These are phyloP conservation scores for Laspeyria flexula DNA, from an alignment of 2,888 invertebrate genomes.

Conservation along the genomic window DNA sequence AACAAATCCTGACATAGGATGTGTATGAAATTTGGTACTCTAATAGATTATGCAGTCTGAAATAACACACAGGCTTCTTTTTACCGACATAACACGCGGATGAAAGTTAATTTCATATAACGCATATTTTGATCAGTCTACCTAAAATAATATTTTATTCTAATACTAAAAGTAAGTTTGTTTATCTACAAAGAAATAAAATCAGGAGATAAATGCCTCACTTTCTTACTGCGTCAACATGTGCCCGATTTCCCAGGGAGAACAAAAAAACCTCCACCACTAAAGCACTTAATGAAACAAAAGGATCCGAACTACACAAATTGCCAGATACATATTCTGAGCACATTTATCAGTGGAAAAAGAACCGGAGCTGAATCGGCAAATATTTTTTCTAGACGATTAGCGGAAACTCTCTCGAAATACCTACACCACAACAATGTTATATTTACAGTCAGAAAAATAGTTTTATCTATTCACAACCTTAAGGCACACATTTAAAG, in stretches of 20 bases:
- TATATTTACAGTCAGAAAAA: constrained; percentile 27
- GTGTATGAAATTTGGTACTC: too few relatives aligned
- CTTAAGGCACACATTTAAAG: constrained; percentile 38
- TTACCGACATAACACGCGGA: too few relatives aligned
- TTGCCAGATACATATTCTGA: constrained; percentile 75
- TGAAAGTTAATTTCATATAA: too few relatives aligned
- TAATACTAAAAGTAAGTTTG: too few relatives aligned
- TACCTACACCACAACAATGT: constrained; percentile 64
- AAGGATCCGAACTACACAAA: constrained; percentile 67
- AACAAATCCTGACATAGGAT: too few relatives aligned
- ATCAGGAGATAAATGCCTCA: constrained; percentile 35
- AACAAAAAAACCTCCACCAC: constrained; percentile 43
- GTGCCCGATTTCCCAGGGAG: constrained; percentile 50
- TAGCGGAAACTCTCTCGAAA: constrained; percentile 79
- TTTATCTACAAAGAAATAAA: constrained; percentile 10
- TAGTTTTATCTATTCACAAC: neutral
- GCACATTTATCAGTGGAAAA: constrained; percentile 79
- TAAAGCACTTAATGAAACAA: constrained; percentile 70
- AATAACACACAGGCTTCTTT: too few relatives aligned
- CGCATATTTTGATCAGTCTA: too few relatives aligned
- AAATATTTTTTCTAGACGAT: constrained; percentile 84
- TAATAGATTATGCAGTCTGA: too few relatives aligned
- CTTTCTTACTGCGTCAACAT: constrained; percentile 38
- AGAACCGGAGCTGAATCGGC: constrained; percentile 75
- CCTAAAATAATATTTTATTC: too few relatives aligned